Evolutionary conservation across 2,113 vertebrate species (phyloP).

Genomic region (Trinectes maculatus): DNA sequence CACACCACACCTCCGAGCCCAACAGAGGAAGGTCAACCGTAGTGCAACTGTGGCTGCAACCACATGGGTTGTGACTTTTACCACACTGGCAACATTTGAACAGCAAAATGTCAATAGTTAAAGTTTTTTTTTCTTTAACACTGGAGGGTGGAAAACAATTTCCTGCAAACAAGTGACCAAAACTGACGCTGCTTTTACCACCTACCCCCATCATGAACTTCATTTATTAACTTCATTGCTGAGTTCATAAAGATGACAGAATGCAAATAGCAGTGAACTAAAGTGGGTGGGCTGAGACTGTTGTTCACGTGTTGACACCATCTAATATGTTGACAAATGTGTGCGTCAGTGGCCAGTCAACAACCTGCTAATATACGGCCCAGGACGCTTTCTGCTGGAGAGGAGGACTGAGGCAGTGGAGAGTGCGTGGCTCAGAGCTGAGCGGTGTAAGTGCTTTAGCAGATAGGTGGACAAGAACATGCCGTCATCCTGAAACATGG

Average conservation of each 20-base stretch:
- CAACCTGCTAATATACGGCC: conserved; percentile 79
- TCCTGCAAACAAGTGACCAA: conserved; percentile 26
- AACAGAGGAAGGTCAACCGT: not conserved
- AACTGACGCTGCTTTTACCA: conserved; percentile 9
- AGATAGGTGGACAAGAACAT: conserved; percentile 72
- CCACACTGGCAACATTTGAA: not conserved
- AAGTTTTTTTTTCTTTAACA: conserved; percentile 6
- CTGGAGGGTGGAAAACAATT: conserved; percentile 5
- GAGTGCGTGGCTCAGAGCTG: conserved; percentile 48
- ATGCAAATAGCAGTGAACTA: conserved; percentile 32
- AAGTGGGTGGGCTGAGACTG: conserved; percentile 56
- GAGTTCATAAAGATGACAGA: conserved; percentile 36
- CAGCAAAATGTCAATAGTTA: not conserved
- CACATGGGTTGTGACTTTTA: not conserved
- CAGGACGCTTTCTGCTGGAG: conserved; percentile 46
- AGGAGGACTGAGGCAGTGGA: conserved; percentile 48
- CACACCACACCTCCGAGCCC: conserved; percentile 14
- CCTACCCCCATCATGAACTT: conserved; percentile 9
- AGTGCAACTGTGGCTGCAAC: conserved; percentile 7
- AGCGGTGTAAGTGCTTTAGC: conserved; percentile 69
- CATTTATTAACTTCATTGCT: too few relatives aligned
- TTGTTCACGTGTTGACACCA: conserved; percentile 78
- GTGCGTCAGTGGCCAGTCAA: conserved; percentile 77
- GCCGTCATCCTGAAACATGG: conserved; percentile 71
- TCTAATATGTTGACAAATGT: conserved; percentile 82